Evolutionary conservation across 2,113 vertebrate genomes (phyloP).

Genomic region (Alethe diademata): DNA sequence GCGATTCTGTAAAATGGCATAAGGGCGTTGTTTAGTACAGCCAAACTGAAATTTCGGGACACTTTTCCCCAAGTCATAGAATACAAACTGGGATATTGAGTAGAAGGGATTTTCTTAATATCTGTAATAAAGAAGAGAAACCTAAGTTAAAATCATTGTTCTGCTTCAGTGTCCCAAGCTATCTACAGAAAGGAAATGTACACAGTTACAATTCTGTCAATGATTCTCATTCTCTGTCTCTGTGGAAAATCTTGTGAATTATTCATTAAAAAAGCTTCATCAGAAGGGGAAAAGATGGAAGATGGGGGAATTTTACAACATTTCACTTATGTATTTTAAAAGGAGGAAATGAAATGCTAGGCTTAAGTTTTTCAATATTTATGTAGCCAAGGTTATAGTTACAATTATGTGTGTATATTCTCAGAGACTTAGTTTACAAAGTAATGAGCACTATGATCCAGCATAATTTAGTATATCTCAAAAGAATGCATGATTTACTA

Average conservation of each 20-base stretch:
- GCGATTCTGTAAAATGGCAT: neutral
- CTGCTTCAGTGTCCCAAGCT: neutral
- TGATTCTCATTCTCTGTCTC: neutral
- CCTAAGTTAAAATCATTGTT: neutral
- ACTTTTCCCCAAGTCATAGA: neutral
- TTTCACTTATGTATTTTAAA: neutral
- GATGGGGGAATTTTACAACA: neutral
- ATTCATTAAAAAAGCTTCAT: neutral
- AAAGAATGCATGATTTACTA: conserved; percentile 50
- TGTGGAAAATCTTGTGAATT: neutral
- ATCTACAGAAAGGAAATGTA: conserved; percentile 14
- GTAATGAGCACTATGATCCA: conserved; percentile 32
- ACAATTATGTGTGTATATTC: neutral
- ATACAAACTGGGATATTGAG: neutral
- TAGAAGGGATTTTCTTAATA: conserved; percentile 22
- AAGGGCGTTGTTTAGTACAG: neutral
- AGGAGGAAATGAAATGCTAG: neutral
- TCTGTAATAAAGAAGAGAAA: neutral
- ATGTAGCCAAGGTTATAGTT: neutral
- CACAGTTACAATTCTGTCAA: neutral
- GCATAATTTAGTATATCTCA: conserved; percentile 31
- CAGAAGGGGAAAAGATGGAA: neutral
- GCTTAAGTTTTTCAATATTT: neutral
- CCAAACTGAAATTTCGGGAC: neutral
- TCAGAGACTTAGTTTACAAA: conserved; percentile 27